Evolutionary conservation across 2,888 invertebrate genomes (phyloP).

Genomic region (Agonopterix subpropinquella): DNA sequence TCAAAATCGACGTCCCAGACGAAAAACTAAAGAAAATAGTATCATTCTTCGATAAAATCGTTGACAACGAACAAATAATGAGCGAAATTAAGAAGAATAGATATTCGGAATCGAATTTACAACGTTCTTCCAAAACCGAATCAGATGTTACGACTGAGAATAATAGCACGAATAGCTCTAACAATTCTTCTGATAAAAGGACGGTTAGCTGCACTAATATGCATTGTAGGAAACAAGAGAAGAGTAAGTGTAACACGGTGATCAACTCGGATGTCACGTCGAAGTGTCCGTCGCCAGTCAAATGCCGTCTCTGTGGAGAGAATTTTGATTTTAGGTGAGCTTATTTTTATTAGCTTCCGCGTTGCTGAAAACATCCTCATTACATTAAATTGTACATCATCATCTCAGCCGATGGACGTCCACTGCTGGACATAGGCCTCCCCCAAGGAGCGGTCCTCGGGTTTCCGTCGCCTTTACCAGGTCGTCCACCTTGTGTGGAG

Average conservation of each 20-base stretch:
- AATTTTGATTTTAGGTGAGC: conserved; percentile 41
- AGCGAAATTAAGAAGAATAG: conserved; percentile 37
- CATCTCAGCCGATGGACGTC: too few species aligned
- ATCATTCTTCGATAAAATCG: conserved; percentile 59
- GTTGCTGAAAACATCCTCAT: too few species aligned
- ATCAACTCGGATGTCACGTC: conserved; percentile 24
- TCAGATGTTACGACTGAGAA: conserved; percentile 16
- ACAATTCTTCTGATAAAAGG: conserved; percentile 24
- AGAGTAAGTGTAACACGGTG: conserved; percentile 12
- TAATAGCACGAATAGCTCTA: background rate
- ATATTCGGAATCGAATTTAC: conserved; percentile 33
- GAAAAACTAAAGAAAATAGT: conserved; percentile 63
- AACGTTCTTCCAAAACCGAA: conserved; percentile 14
- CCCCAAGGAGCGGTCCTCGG: too few species aligned
- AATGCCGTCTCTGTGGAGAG: conserved; percentile 49
- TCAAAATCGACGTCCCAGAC: conserved; percentile 35
- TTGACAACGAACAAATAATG: conserved; percentile 37
- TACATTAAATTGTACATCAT: too few species aligned
- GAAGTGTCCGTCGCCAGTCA: conserved; percentile 17
- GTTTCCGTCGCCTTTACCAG: too few species aligned
- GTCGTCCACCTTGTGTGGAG: too few species aligned
- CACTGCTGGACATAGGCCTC: too few species aligned
- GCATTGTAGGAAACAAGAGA: conserved; percentile 15
- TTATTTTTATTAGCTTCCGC: background rate
- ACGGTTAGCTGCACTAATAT: conserved; percentile 36